Base-by-base conservation (phyloP, 2,113 vertebrate genomes). In the Epinephelus cyanopodus region DNA sequence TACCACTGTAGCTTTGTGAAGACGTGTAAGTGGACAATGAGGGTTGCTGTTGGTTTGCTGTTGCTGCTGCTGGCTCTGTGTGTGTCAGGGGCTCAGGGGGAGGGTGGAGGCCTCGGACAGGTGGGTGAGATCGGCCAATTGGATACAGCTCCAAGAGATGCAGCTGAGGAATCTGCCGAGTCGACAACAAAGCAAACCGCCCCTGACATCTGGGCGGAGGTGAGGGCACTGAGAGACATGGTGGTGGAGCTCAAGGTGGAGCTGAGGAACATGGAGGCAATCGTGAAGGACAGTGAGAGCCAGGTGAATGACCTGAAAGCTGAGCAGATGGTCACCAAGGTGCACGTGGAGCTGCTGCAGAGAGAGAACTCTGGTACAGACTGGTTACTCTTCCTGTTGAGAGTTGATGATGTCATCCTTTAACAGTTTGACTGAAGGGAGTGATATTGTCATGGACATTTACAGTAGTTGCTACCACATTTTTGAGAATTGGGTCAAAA, bases 31-130 rank as follows among this genome's bases (percentile, higher is more conserved):
- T 45, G 13, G 18, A 78, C 29, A 19, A 71, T 85, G 77, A 80
- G 64, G 77, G 42, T 15, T 74, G 54, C 6, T 58, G 4, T 50
- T 21, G 63, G 33, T 80, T 27, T 79, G 39, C 52, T 71, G 65
- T 4, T 82, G 63, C 19, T 74, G 62, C 53, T 67, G 13, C 61
- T 67, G 6, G 15, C 29, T 37, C 67, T 67, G 68, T 54, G 69
- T 52, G 75, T 23, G n/a, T 63, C 50, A 7, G 25, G 17, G 8
- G 25, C 29, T 78, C 68, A 45, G 37, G 14, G 11, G 29, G 4
- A 50, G 17, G 13, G 27, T 25, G 27, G 56, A 63, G 50, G 58
- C 37, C 6, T 64, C 0, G 1, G 17, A 0, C 4, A 60, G 19
- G 66, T 21, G 12, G 47, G 39, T 23, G 56, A 56, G 23, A 33